Evolutionary conservation across 1,140 invertebrate species (phyloP), one percentile per base, ranked within the genome.

Genomic region (Holcopasites calliopsidis): DNA sequence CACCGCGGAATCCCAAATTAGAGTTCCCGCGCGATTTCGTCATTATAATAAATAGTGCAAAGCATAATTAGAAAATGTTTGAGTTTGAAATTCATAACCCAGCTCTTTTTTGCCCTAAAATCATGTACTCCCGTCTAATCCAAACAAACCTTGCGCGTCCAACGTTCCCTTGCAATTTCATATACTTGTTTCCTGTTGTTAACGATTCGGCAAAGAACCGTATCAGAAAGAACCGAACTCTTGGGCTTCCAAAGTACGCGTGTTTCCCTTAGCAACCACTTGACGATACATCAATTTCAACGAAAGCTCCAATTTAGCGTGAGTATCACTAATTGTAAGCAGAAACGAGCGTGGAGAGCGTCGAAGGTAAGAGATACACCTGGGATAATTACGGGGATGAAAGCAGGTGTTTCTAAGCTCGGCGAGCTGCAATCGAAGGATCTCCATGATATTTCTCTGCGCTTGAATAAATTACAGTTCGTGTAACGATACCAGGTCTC

Each of bases 341-440:
- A 18, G 26, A n/a, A 21, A 18, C 26, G 23, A 18, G 52, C 28
- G 21, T 21, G 50, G 31, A 69, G 3, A 16, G 13, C 5, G n/a
- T 52, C 23, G 52, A 55, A 38, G 65, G 26, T 21, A 26, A 26
- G 33, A 18, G 28, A 3, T 16, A 40, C 8, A 21, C 40, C 31
- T 38, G 16, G 13, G 66, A 70, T 70, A 60, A 70, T 70, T 60
- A 47, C 31, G 40, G 54, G 54, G 66, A 70, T 60, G 68, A 28
- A 66, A 52, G 31, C 8, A 52, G n/a, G 68, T 26, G 21, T 47
- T 26, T 18, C 31, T 26, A 38, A 3, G 21, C 44, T 16, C 13
- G n/a, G 52, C 38, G 40, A 33, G 21, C n/a, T 40, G n/a, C 66
- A 1, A 8, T 21, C 28, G n/a, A 70, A 58, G 28, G 38, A 40